These are phyloP conservation scores for Tetheella fluctuosa DNA, from an alignment of 2,888 invertebrate genomes.

Conservation along the genomic window DNA sequence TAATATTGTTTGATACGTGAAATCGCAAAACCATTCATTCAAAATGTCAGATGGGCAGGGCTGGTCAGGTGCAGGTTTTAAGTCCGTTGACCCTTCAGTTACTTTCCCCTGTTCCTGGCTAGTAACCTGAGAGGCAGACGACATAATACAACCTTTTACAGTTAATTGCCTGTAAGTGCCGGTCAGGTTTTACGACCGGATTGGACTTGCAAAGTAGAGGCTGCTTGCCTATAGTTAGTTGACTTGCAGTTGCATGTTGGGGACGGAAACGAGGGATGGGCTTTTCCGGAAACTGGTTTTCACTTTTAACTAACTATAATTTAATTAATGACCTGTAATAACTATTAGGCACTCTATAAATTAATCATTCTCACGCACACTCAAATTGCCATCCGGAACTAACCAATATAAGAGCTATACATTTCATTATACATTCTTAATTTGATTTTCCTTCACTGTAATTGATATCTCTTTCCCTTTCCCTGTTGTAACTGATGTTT, in stretches of 20 bases:
- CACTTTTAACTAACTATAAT: neutral
- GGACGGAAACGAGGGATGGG: neutral
- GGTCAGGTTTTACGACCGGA: constrained; percentile 11
- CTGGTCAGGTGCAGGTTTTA: constrained; percentile 13
- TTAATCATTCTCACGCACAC: neutral
- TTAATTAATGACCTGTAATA: neutral
- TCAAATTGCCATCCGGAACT: neutral
- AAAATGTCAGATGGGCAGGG: constrained; percentile 7
- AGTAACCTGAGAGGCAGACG: constrained; percentile 45
- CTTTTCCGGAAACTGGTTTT: neutral
- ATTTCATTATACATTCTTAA: too few species aligned
- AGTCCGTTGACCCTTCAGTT: constrained; percentile 47
- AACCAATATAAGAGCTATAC: neutral
- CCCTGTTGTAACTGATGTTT: neutral
- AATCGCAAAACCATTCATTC: constrained; percentile 1
- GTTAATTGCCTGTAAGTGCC: constrained; percentile 35
- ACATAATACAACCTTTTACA: constrained; percentile 58
- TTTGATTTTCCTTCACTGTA: neutral
- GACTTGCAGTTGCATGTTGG: constrained; percentile 8
- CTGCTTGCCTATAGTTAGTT: neutral
- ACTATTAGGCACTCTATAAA: neutral
- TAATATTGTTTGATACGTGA: constrained; percentile 5
- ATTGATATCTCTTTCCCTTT: neutral
- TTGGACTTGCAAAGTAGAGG: constrained; percentile 1
- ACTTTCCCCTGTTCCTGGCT: constrained; percentile 56